Evolutionary conservation across 2,888 invertebrate genomes (phyloP), one percentile per base, ranked within the genome.

Genomic region (Carpatolechia fugitivella): DNA sequence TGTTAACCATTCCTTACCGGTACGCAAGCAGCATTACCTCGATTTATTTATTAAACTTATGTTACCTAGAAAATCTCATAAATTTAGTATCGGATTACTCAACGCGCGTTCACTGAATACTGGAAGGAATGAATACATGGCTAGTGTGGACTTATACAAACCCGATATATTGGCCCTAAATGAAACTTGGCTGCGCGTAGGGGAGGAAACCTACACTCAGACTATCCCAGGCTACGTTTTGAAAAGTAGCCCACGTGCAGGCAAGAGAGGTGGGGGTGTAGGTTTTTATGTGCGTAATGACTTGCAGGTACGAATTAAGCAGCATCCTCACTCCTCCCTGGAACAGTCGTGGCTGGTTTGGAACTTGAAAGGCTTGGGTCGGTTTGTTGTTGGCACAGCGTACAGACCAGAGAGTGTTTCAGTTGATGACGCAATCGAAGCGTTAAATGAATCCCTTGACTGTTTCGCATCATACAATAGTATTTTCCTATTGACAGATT

Each of bases 261-360:
- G 36, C 3, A 18, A 18, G 7, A 33, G 47, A 8, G 55, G 55
- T 30, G 55, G 55, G 1, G 55, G 55, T 11, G 51, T 56, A 11
- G 55, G 52, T 0, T 56, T 56, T n/a, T 56, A 47, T 18, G 33
- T 56, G n/a, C 36, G 55, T 13, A 11, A 31, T 3, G 1, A 35
- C 52, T 40, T 36, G 55, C 11, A 57, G 35, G 38, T 36, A 48
- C 20, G 46, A 29, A 13, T 20, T 16, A 20, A 29, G 29, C 20
- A 6, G 24, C 59, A 62, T 20, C 54, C 53, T 1, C 5, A 1
- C 6, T 55, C 60, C 8, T 11, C 8, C 0, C 11, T 58, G n/a
- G 60, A 59, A 55, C 62, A 62, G 18, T 8, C 59, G 2, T 62
- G 62, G 46, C 11, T 46, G 46, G 46, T 14, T 5, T 13, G 20